phyloP scores from a whole-genome alignment of 2,797 vertebrate genomes.

The Halcyon badia region DNA sequence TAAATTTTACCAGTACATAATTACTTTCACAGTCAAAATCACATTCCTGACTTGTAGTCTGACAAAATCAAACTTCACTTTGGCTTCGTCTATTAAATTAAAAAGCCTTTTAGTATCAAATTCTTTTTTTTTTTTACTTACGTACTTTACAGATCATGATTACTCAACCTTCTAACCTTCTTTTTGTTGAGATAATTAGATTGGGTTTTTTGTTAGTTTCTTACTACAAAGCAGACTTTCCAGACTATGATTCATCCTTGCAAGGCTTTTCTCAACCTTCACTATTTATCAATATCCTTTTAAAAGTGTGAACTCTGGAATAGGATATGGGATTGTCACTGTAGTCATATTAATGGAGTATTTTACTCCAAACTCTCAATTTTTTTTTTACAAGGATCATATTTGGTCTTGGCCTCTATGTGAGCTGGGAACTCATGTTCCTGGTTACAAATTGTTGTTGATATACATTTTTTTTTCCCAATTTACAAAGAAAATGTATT shows the following conservation, averaged over 20 bases:
- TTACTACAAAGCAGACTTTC: conserved; percentile 8
- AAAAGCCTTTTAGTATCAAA: background rate
- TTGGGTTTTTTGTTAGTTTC: background rate
- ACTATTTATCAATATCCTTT: background rate
- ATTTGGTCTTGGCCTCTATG: background rate
- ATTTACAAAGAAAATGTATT: background rate
- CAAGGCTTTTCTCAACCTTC: conserved; percentile 3
- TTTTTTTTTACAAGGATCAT: background rate
- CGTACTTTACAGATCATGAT: background rate
- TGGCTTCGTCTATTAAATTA: background rate
- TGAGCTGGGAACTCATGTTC: background rate
- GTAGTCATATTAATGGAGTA: background rate
- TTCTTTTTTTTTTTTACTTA: background rate
- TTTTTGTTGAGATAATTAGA: conserved; percentile 33
- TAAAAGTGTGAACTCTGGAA: background rate
- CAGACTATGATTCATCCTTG: background rate
- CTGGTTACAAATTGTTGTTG: background rate
- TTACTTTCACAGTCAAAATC: background rate
- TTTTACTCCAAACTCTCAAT: background rate
- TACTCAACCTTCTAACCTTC: background rate
- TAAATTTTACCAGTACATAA: background rate
- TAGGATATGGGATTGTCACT: background rate
- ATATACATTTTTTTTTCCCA: background rate
- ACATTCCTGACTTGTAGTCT: background rate
- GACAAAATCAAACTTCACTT: background rate